These are phyloP conservation scores for Poecilia latipinna DNA, from an alignment of 2,113 vertebrate species.

Conservation along the genomic window DNA sequence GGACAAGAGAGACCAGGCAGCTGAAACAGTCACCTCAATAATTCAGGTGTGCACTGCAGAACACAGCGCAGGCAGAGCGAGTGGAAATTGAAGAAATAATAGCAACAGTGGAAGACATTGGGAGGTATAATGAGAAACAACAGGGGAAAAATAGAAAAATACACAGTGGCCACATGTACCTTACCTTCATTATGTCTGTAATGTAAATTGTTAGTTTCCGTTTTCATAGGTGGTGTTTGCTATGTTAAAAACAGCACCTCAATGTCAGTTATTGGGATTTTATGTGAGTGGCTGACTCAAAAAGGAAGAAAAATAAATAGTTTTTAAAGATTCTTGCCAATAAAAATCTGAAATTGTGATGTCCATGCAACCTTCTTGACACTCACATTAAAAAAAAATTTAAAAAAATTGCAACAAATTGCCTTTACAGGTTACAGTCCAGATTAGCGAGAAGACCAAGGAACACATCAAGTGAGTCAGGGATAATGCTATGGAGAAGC, in stretches of 20 bases:
- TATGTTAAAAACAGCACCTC: not conserved
- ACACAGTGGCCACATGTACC: not conserved
- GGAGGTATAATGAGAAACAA: not conserved
- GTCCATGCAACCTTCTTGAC: no score
- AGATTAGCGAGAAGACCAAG: no score
- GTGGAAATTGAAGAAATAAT: constrained; percentile 15
- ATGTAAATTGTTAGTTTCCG: not conserved
- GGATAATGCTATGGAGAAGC: no score
- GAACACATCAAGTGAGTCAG: no score
- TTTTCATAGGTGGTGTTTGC: not conserved
- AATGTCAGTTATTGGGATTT: no score
- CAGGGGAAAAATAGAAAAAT: not conserved
- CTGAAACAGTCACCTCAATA: constrained; percentile 71
- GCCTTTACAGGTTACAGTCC: no score
- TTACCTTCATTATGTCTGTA: not conserved
- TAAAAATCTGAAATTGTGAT: no score
- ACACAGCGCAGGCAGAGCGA: constrained; percentile 18
- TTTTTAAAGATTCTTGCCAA: no score
- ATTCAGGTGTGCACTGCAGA: constrained; percentile 66
- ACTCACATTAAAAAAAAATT: no score
- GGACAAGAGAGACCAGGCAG: constrained; percentile 53
- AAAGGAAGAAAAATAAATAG: no score
- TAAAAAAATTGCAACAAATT: no score
- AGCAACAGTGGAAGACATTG: not conserved
- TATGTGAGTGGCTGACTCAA: no score